Evolutionary conservation across 1,140 invertebrate genomes (phyloP).

Genomic region (Piezodorus guildinii): DNA sequence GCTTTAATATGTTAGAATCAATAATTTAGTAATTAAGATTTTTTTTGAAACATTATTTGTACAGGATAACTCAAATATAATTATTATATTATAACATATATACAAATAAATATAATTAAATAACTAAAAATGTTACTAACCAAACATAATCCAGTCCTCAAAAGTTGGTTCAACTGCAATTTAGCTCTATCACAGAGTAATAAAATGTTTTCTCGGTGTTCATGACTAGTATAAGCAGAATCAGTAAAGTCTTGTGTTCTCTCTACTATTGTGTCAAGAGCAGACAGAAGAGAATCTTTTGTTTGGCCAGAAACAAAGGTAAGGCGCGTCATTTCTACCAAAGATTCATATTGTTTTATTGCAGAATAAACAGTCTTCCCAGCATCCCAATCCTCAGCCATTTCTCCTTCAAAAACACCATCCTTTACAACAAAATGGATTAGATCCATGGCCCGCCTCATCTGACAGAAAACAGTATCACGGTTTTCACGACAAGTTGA

Average conservation of each 20-base stretch:
- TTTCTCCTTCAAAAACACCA: constrained; percentile 54
- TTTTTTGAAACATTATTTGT: too few relatives aligned
- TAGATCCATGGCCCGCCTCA: constrained; percentile 91
- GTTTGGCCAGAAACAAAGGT: constrained; percentile 28
- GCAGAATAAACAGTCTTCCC: constrained; percentile 60
- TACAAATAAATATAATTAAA: not conserved
- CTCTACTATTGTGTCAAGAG: constrained; percentile 84
- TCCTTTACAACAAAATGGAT: constrained; percentile 96
- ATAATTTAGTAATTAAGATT: too few relatives aligned
- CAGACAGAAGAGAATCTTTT: constrained; percentile 58
- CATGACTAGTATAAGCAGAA: constrained; percentile 94
- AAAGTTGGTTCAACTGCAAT: constrained; percentile 72
- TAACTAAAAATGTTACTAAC: constrained; percentile 41
- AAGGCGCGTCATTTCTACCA: constrained; percentile 50
- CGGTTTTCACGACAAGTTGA: constrained; percentile 83
- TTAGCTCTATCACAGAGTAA: constrained; percentile 78
- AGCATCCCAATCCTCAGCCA: constrained; percentile 50
- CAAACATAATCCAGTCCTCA: constrained; percentile 71
- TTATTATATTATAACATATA: too few relatives aligned
- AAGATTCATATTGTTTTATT: constrained; percentile 69
- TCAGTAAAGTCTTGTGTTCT: constrained; percentile 98
- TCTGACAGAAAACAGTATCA: constrained; percentile 94
- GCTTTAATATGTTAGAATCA: too few relatives aligned
- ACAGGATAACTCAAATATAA: too few relatives aligned
- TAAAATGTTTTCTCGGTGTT: constrained; percentile 89